These are phyloP conservation scores for Melopsittacus undulatus DNA, from an alignment of 2,797 vertebrate species.

Conservation along the genomic window DNA sequence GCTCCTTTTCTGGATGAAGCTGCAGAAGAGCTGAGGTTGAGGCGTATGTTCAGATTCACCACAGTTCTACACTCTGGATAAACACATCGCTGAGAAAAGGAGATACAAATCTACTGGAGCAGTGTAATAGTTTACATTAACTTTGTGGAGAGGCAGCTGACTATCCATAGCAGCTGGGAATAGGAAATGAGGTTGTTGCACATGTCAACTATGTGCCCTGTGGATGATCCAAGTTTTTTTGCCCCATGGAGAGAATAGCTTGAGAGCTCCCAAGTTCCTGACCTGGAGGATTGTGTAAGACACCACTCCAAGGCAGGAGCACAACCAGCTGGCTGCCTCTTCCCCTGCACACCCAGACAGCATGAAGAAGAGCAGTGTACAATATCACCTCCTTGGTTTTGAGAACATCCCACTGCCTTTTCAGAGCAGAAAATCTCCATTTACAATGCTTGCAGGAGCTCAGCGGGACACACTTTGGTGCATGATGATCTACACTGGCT, in stretches of 20 bases:
- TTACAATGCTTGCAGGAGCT: background rate
- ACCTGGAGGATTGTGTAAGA: background rate
- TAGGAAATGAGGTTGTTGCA: accelerated
- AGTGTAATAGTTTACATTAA: background rate
- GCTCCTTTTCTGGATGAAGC: background rate
- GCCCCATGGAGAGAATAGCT: background rate
- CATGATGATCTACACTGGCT: accelerated
- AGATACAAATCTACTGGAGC: background rate
- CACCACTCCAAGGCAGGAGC: background rate
- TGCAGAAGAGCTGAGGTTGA: background rate
- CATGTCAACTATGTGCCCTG: background rate
- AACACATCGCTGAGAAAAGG: background rate
- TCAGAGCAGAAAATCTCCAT: background rate
- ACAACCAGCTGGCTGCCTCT: background rate
- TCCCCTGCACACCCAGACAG: background rate
- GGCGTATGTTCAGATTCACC: background rate
- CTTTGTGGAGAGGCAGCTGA: background rate
- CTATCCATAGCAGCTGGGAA: background rate
- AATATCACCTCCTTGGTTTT: background rate
- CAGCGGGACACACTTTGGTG: accelerated
- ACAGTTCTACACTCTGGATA: background rate
- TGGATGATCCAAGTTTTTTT: background rate
- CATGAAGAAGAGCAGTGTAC: background rate
- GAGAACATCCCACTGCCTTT: background rate
- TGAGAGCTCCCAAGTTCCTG: background rate